Evolutionary conservation across 2,797 vertebrate species (phyloP).

Genomic region (Limnodromus scolopaceus): DNA sequence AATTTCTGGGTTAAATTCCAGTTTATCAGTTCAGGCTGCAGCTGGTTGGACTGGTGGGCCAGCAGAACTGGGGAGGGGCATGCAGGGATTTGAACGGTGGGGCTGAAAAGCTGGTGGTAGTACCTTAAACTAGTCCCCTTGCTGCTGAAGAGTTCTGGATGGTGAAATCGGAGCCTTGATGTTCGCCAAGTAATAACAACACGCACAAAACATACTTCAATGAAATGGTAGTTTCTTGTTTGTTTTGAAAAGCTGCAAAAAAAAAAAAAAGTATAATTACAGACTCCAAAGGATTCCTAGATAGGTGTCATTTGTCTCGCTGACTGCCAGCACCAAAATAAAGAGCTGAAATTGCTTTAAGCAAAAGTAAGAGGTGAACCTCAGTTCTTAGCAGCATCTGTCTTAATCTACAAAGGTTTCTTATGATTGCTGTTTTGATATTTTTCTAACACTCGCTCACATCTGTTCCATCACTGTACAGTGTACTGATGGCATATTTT

Average conservation of each 20-base stretch:
- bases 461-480: background rate
- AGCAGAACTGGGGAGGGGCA: background rate
- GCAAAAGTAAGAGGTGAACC: background rate
- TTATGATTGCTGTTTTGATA: background rate
- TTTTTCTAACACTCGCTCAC: background rate
- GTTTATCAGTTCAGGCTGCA: background rate
- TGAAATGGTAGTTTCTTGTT: background rate
- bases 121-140: background rate
- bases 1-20: background rate
- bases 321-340: background rate
- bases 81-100: background rate
- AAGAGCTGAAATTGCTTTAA: background rate
- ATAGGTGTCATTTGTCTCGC: background rate
- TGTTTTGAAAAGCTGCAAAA: background rate
- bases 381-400: background rate
- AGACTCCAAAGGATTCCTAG: background rate
- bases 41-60: background rate
- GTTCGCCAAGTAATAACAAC: background rate
- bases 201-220: background rate
- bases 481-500: background rate
- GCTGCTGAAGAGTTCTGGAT: background rate
- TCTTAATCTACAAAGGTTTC: background rate
- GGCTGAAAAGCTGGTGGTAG: background rate
- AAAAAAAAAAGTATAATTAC: background rate
- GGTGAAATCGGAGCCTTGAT: background rate